Conservation (phyloP, 2,113 vertebrate species). For the Equus przewalskii region DNA sequence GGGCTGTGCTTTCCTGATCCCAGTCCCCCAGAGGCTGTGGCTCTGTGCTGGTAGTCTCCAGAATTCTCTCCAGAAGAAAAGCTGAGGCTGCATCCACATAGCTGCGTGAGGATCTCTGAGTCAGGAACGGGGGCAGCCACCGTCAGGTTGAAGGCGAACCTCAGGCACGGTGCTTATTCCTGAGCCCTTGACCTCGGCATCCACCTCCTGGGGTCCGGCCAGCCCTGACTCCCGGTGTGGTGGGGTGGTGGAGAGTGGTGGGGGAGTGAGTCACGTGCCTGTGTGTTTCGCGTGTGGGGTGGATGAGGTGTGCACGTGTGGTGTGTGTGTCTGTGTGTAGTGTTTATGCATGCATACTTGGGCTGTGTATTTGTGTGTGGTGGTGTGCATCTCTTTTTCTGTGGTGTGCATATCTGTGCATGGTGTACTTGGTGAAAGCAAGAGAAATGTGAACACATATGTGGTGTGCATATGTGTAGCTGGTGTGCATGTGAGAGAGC, state of each 20-base stretch:
- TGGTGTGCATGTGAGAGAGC: neutral
- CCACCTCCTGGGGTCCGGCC: neutral
- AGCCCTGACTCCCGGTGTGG: neutral
- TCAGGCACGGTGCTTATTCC: fast-evolving
- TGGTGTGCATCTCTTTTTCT: no score
- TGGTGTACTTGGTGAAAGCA: neutral
- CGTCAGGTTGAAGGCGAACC: neutral
- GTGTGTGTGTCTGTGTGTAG: neutral
- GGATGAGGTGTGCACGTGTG: neutral
- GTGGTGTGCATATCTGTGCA: neutral
- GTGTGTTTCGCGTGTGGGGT: neutral
- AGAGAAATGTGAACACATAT: no score
- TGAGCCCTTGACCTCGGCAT: neutral
- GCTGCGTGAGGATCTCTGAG: neutral
- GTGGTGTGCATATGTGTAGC: neutral
- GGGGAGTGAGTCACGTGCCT: neutral
- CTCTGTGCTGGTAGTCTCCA: neutral
- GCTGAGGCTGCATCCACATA: neutral
- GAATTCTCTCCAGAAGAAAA: neutral
- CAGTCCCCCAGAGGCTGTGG: neutral
- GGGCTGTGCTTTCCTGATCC: neutral
- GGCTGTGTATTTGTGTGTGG: no score
- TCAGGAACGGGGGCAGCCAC: neutral
- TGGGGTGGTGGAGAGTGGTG: neutral
- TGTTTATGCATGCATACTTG: neutral